phyloP scores from a whole-genome alignment of 2,888 invertebrate species.

The Xestoiulus laeticollis region DNA sequence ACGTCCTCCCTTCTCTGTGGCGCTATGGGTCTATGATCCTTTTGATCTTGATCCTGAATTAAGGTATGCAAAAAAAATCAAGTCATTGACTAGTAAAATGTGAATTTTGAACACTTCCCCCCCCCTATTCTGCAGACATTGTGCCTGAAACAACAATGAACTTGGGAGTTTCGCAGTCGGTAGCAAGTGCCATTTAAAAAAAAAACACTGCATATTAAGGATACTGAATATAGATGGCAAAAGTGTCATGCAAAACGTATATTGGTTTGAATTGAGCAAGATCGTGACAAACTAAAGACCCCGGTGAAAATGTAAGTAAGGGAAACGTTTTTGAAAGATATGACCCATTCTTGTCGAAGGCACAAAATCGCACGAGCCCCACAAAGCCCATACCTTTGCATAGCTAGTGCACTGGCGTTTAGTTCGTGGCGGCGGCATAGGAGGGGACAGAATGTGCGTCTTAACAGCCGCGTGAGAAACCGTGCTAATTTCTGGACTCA shows the following conservation, averaged over 20 bases:
- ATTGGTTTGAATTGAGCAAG: background rate
- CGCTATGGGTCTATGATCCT: background rate
- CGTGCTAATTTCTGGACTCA: conserved; percentile 40
- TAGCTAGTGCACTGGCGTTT: conserved; percentile 38
- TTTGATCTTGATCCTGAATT: background rate
- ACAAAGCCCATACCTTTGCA: conserved; percentile 24
- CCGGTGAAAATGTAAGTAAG: background rate
- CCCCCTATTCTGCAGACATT: background rate
- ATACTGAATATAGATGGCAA: background rate
- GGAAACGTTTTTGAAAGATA: background rate
- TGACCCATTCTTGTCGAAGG: background rate
- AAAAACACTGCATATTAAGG: too few species aligned
- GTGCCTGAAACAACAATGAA: background rate
- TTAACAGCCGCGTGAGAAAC: background rate
- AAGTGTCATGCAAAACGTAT: background rate
- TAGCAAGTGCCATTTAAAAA: too few species aligned
- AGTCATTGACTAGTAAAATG: background rate
- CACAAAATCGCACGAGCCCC: background rate
- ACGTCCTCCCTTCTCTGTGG: conserved; percentile 40
- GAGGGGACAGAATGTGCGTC: conserved; percentile 46
- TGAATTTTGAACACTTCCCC: background rate
- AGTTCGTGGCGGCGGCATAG: conserved; percentile 52
- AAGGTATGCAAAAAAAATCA: background rate
- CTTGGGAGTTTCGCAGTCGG: background rate
- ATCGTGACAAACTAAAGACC: background rate